Percentiles rank a stretch among this genome's conserved stretches.
phyloP scores from a whole-genome alignment of 2,888 invertebrate genomes.

The Pelosia muscerda region DNA sequence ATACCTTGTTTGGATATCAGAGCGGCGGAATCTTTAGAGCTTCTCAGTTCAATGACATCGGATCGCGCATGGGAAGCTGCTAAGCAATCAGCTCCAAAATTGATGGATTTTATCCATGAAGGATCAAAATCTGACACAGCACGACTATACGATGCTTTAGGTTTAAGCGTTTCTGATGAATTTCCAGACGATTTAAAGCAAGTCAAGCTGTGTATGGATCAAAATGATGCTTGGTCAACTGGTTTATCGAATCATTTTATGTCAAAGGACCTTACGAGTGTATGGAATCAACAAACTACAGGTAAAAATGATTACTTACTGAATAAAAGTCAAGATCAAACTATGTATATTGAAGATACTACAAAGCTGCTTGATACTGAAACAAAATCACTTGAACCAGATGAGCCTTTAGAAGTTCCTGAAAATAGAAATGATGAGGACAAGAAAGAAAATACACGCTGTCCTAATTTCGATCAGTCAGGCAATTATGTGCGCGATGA shows the following conservation, averaged over 20 bases:
- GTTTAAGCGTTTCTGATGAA: conserved; percentile 71
- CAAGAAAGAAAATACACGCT: conserved; percentile 66
- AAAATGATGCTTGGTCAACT: conserved; percentile 64
- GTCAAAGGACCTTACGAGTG: conserved; percentile 66
- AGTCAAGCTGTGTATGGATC: conserved; percentile 63
- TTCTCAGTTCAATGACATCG: conserved; percentile 76
- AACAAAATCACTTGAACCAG: conserved; percentile 58
- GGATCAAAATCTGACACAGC: conserved; percentile 82
- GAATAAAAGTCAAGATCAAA: conserved; percentile 56
- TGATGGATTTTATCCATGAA: conserved; percentile 82
- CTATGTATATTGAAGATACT: conserved; percentile 59
- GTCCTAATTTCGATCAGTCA: conserved; percentile 77
- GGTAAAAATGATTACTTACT: conserved; percentile 60
- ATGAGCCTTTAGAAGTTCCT: conserved; percentile 60
- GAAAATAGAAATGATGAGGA: conserved; percentile 67
- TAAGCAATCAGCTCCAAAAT: conserved; percentile 81
- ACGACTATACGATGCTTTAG: conserved; percentile 80
- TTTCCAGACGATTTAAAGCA: conserved; percentile 72
- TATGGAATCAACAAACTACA: conserved; percentile 68
- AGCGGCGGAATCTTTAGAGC: conserved; percentile 69
- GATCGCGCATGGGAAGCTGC: conserved; percentile 85
- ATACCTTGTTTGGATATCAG: conserved; percentile 71
- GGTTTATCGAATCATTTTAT: conserved; percentile 64
- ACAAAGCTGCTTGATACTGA: conserved; percentile 61
- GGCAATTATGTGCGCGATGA: conserved; percentile 78